Conservation (phyloP, 1,140 invertebrate genomes). For the Mylabris phalerata region DNA sequence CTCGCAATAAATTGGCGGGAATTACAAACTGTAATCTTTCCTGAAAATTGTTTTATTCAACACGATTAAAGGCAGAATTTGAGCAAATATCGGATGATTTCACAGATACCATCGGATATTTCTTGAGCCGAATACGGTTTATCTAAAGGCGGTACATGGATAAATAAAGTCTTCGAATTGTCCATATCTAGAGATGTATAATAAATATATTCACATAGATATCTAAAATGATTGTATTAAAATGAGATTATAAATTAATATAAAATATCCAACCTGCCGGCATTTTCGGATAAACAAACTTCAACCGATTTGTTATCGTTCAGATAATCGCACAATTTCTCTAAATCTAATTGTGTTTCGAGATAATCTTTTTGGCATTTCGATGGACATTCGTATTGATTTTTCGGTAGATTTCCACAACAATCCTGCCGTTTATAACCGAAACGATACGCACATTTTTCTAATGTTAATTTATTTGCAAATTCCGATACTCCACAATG, state of each 20-base stretch:
- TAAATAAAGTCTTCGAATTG: constrained; percentile 50
- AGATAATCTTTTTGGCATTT: constrained; percentile 39
- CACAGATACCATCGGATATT: constrained; percentile 49
- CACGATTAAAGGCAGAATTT: constrained; percentile 8
- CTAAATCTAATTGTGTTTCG: constrained; percentile 42
- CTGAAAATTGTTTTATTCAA: neutral
- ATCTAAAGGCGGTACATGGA: constrained; percentile 57
- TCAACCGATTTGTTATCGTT: constrained; percentile 37
- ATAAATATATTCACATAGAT: constrained; percentile 63
- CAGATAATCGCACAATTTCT: constrained; percentile 41
- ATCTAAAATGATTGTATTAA: constrained; percentile 43
- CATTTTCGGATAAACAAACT: constrained; percentile 41
- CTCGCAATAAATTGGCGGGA: too few relatives aligned
- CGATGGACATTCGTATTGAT: constrained; percentile 36
- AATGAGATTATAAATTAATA: neutral
- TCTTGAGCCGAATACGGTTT: constrained; percentile 47
- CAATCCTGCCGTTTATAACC: constrained; percentile 50
- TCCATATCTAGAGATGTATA: constrained; percentile 56
- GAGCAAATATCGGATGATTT: constrained; percentile 44
- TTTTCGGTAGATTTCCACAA: constrained; percentile 40
- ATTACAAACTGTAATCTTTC: neutral
- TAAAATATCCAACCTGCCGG: constrained; percentile 37
- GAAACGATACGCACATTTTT: constrained; percentile 49
- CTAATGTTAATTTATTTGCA: constrained; percentile 50
- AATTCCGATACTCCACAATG: constrained; percentile 57